These are phyloP conservation scores for Umimayanthus kanabou DNA, from an alignment of 92 coral and sea anemone species.

Conservation along the genomic window DNA sequence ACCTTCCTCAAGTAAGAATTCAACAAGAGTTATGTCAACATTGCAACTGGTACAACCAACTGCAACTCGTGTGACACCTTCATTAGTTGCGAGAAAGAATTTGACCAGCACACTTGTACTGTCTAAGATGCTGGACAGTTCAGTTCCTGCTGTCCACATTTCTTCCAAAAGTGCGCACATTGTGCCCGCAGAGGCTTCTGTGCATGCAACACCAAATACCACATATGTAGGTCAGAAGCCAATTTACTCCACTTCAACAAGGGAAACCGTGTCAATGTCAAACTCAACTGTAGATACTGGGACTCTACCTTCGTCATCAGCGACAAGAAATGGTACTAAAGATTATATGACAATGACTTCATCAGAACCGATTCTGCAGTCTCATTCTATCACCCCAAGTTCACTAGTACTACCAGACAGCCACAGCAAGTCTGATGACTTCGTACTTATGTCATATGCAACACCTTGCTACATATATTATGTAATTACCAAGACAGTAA, in stretches of 20 bases:
- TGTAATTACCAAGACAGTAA: conserved; percentile 65
- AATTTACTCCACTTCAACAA: background rate
- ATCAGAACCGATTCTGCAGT: background rate
- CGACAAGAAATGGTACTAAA: background rate
- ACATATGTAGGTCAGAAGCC: background rate
- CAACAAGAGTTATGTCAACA: background rate
- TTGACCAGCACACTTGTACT: background rate
- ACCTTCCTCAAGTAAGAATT: background rate
- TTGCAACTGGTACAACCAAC: background rate
- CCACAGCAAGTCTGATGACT: conserved; percentile 30
- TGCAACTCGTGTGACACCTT: background rate
- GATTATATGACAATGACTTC: background rate
- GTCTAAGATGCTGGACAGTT: background rate
- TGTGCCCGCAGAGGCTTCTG: background rate
- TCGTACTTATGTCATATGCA: conserved; percentile 61
- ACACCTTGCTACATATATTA: conserved; percentile 79
- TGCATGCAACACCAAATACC: background rate
- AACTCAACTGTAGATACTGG: background rate
- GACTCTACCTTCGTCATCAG: background rate
- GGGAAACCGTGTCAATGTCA: background rate
- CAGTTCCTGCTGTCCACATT: background rate
- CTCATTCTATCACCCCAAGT: background rate
- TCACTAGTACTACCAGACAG: background rate
- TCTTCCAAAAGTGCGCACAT: background rate
- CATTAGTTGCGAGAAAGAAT: background rate